phyloP scores from a whole-genome alignment of 2,888 invertebrate genomes.

The Dendrolimus houi region DNA sequence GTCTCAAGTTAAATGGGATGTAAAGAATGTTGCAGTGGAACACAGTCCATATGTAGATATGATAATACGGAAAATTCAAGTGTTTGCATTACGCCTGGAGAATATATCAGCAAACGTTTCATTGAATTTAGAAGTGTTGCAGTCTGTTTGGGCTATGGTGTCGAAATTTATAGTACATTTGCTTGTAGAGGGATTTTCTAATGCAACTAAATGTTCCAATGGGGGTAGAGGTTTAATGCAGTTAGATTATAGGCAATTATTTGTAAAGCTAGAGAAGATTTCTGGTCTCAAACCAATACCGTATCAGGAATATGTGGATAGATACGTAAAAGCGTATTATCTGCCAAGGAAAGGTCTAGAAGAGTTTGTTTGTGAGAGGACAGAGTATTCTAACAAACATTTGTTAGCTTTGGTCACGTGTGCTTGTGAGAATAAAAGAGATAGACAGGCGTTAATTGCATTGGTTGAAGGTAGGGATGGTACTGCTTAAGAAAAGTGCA shows the following conservation, averaged over 20 bases:
- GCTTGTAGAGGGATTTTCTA: slow-evolving; percentile 95
- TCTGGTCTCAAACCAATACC: slow-evolving; percentile 90
- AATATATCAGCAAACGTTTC: slow-evolving; percentile 83
- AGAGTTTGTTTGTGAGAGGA: slow-evolving; percentile 90
- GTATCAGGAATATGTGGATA: slow-evolving; percentile 92
- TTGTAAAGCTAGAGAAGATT: slow-evolving; percentile 92
- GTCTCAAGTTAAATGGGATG: slow-evolving; percentile 95
- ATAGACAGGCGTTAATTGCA: slow-evolving; percentile 84
- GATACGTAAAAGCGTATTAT: slow-evolving; percentile 97
- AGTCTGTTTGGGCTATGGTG: slow-evolving; percentile 90
- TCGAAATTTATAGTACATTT: slow-evolving; percentile 90
- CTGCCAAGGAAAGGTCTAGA: slow-evolving; percentile 92
- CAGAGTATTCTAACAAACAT: slow-evolving; percentile 93
- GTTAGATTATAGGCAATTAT: slow-evolving; percentile 95
- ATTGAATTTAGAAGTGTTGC: slow-evolving; percentile 81
- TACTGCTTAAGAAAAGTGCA: neutral
- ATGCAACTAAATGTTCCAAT: slow-evolving; percentile 94
- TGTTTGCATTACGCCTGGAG: slow-evolving; percentile 86
- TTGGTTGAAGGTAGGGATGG: slow-evolving; percentile 80
- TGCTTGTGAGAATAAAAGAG: slow-evolving; percentile 91
- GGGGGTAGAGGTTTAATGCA: slow-evolving; percentile 99
- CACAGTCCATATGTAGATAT: slow-evolving; percentile 93
- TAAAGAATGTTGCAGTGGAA: slow-evolving; percentile 95
- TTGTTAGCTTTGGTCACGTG: slow-evolving; percentile 88
- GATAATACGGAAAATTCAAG: slow-evolving; percentile 84